Conservation (phyloP, 2,888 invertebrate genomes). For the Acronicta aceris region DNA sequence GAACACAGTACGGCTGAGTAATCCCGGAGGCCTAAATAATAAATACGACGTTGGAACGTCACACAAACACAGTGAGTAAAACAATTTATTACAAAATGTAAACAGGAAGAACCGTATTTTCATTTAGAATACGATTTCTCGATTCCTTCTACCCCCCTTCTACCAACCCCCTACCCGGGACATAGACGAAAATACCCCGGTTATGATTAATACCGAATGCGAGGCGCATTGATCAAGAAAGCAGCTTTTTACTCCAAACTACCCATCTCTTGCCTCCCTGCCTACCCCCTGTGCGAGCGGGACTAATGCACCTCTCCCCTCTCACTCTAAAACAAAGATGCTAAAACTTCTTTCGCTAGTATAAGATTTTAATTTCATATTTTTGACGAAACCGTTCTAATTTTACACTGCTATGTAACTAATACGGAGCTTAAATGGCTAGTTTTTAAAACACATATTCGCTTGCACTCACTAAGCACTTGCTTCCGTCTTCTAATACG, state of each 20-base stretch:
- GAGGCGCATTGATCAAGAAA: conserved; percentile 89
- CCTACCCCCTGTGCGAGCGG: conserved; percentile 75
- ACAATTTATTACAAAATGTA: conserved; percentile 89
- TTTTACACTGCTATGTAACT: conserved; percentile 66
- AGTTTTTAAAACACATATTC: conserved; percentile 52
- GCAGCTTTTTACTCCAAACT: conserved; percentile 89
- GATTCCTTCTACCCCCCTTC: conserved; percentile 67
- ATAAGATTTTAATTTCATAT: conserved; percentile 90
- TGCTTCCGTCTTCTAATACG: conserved; percentile 87
- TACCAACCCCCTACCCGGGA: conserved; percentile 64
- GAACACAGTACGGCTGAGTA: conserved; percentile 39
- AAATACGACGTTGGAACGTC: conserved; percentile 65
- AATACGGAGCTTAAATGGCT: conserved; percentile 57
- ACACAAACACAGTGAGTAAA: conserved; percentile 83
- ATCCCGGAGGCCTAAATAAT: conserved; percentile 69
- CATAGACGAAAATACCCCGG: conserved; percentile 89
- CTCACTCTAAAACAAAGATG: conserved; percentile 90
- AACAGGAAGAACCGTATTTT: conserved; percentile 89
- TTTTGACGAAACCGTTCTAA: conserved; percentile 89
- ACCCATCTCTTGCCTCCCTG: conserved; percentile 81
- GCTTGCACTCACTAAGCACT: conserved; percentile 65
- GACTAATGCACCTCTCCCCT: conserved; percentile 86
- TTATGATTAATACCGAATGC: conserved; percentile 89
- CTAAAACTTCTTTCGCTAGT: conserved; percentile 90
- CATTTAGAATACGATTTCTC: conserved; percentile 88